Evolutionary conservation across 2,888 invertebrate genomes (phyloP).

Genomic region (Cephonodes hylas): DNA sequence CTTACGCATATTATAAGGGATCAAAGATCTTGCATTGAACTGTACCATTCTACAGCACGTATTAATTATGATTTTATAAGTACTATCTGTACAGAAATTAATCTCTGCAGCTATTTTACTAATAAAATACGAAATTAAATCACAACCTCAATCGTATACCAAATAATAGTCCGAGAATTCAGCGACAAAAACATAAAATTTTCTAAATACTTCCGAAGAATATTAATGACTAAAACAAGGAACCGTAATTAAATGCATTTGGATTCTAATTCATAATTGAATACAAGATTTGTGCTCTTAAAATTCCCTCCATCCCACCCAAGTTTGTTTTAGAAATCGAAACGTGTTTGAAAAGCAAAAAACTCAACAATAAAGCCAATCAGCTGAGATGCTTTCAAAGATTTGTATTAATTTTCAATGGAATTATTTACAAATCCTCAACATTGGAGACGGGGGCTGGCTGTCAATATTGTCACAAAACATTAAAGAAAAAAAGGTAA

Average conservation of each 20-base stretch:
- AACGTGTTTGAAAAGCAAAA: conserved; percentile 5
- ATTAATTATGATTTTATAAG: too few species aligned
- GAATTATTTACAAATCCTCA: conserved; percentile 77
- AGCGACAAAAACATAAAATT: neutral
- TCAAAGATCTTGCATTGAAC: too few species aligned
- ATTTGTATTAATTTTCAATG: conserved; percentile 76
- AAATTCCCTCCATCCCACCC: conserved; percentile 8
- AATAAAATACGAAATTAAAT: too few species aligned
- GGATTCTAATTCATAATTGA: neutral
- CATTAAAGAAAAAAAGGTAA: conserved; percentile 48
- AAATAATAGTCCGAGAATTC: too few species aligned
- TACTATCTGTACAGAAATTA: too few species aligned
- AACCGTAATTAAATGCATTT: neutral
- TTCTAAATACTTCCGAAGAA: neutral
- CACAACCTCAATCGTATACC: too few species aligned
- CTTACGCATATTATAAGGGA: too few species aligned
- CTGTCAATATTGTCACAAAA: conserved; percentile 80
- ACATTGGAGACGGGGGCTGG: conserved; percentile 55
- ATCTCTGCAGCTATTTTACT: too few species aligned
- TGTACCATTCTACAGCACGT: too few species aligned
- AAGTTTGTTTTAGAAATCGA: conserved; percentile 11
- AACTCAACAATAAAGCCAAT: conserved; percentile 69
- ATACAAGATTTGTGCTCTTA: neutral
- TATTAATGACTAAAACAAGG: neutral
- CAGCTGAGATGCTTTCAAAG: conserved; percentile 55